Base-by-base conservation (phyloP, 1,140 invertebrate genomes). In the Drosophila eugracilis region DNA sequence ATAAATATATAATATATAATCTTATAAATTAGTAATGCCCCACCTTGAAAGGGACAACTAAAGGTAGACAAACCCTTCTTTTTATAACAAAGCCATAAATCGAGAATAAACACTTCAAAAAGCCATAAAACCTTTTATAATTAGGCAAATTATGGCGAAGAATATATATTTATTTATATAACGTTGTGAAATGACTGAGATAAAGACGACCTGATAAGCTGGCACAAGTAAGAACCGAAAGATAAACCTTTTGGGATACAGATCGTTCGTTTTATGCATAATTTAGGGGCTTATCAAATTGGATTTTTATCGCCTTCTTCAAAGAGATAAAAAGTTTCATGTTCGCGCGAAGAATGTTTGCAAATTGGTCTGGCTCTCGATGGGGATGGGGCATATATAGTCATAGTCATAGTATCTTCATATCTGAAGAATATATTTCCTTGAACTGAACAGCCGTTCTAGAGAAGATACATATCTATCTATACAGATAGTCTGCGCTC, bases 261-360 rank as follows among this genome's bases (percentile, higher is more conserved):
- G 47, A 65, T 65, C 58, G 63, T 54, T 53, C 72, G 59, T 58
- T 81, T 75, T 58, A 60, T 53, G 60, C 63, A 58, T 73, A 77
- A 76, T 80, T 80, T 77, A 77, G 71, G 66, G 62, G 78, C 73
- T 81, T 81, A 81, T 80, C 78, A 67, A 52, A 83, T 83, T 83
- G 53, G 49, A 19, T 41, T 79, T 75, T 80, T 77, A 77, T 80
- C 60, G 75, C 39, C 58, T 47, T 42, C 44, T 44, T 66, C 58
- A 39, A 14, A 19, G 5, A 50, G 59, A 67, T 42, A 67, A 41
- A 67, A 41, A 66, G 36, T 52, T 66, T 66, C 3, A 6, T 42
- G 41, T 48, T 69, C 34, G 54, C 30, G n/a, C 26, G 26, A 28
- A 41, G 14, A 63, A 22, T 55, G 42, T 24, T 62, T 55, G 34